Evolutionary conservation across 2,113 vertebrate species (phyloP), one percentile per base, ranked within the genome.

Genomic region (Cyprinodon brontotheroides): DNA sequence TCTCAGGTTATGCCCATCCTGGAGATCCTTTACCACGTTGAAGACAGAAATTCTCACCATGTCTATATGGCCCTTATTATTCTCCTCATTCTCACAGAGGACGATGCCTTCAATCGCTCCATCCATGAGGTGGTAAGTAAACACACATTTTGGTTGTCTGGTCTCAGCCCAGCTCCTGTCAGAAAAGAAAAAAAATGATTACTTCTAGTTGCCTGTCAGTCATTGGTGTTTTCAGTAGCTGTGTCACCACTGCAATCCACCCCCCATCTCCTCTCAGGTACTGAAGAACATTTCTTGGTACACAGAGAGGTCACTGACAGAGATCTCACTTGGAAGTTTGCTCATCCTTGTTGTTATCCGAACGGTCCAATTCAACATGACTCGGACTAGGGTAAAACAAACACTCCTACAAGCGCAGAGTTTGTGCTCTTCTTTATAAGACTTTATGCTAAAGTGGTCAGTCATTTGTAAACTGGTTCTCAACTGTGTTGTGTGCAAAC

Each of bases 291-390:
- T 99, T 87, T 93, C 95, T 15, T 99, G 98, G 98, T 99, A 99
- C 87, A 95, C 97, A 12, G 98, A 99, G 84, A 96, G 98, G 15
- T 95, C 96, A 37, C 77, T 99, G 83, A 98, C 98, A 9, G 98
- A 99, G 89, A 99, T 99, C 91, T 99, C 98, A 3, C 92, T 99
- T 62, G 98, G 98, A 47, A 99, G 97, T 86, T 95, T 99, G 77
- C 94, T 99, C 82, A 97, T 99, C 82, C 90, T 99, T 47, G 98
- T 99, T 0, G 97, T 99, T 78, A 99, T 99, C 87, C 96, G 98
- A 91, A 99, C 98, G 84, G 98, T 99, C 86, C 98, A 99, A 79
- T 99, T 97, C 92, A 99, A 99, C 93, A 99, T 99, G 98, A 99
- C 98, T 4, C 92, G 98, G 66, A 99, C 97, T n/a, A 94, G 97